These are phyloP conservation scores for Epizoanthus illoricatus DNA, from an alignment of 92 coral and sea anemone species.

Conservation along the genomic window DNA sequence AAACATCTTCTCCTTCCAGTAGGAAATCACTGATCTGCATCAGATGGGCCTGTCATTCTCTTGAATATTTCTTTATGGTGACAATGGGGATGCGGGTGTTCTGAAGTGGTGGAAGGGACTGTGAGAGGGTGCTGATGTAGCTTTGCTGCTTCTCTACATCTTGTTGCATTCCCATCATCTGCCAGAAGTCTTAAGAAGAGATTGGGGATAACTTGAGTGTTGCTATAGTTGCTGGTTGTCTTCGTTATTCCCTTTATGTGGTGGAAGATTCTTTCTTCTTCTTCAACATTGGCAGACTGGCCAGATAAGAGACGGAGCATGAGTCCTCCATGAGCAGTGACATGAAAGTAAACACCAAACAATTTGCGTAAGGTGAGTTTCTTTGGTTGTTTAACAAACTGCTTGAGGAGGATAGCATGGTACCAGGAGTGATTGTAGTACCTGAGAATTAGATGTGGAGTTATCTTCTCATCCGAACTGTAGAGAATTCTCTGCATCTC, in stretches of 20 bases:
- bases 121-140: not conserved
- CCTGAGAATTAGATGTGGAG: slow-evolving; percentile 35
- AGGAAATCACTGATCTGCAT: slow-evolving; percentile 32
- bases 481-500: slow-evolving; percentile 51
- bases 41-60: slow-evolving; percentile 6
- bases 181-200: slow-evolving; percentile 38
- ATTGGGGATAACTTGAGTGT: slow-evolving; percentile 37
- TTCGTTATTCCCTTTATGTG: not conserved
- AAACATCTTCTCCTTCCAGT: slow-evolving; percentile 24
- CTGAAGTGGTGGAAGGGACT: slow-evolving; percentile 24
- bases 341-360: slow-evolving; percentile 7
- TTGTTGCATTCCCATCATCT: not conserved
- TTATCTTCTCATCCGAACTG: slow-evolving; percentile 8
- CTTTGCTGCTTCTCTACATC: slow-evolving; percentile 7
- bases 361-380: too few relatives aligned
- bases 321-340: not conserved
- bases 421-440: too few relatives aligned
- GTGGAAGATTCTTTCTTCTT: slow-evolving; percentile 33
- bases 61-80: slow-evolving; percentile 15
- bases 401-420: too few relatives aligned
- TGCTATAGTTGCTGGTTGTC: not conserved
- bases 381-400: too few relatives aligned
- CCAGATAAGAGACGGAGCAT: slow-evolving; percentile 5
- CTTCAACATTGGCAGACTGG: not conserved
- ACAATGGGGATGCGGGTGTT: slow-evolving; percentile 38